Evolutionary conservation across 2,888 invertebrate genomes (phyloP).

Genomic region (Spilosoma lubricipeda): DNA sequence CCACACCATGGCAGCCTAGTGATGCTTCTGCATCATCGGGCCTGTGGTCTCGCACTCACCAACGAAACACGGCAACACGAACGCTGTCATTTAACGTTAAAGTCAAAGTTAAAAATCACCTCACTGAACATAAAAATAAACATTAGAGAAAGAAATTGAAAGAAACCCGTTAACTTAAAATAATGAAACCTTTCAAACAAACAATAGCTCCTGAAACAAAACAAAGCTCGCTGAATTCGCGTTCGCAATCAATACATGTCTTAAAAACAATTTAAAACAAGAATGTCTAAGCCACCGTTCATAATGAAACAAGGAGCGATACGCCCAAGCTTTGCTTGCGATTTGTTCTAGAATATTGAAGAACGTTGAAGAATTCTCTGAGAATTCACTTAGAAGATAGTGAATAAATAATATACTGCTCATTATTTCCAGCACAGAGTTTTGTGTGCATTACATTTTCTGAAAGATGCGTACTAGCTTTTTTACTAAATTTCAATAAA

Average conservation of each 20-base stretch:
- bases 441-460: not conserved
- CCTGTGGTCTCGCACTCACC: no score
- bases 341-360: slow-evolving; percentile 51
- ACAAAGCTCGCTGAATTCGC: slow-evolving; percentile 52
- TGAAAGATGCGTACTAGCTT: no score
- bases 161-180: slow-evolving; percentile 32
- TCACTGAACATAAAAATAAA: slow-evolving; percentile 4
- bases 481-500: no score
- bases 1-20: no score
- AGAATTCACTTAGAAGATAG: not conserved
- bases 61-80: no score
- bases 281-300: slow-evolving; percentile 59
- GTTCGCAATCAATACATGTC: slow-evolving; percentile 72
- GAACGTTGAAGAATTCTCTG: not conserved
- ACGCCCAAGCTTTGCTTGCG: slow-evolving; percentile 62
- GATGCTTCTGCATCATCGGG: no score
- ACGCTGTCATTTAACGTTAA: no score
- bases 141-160: slow-evolving; percentile 3
- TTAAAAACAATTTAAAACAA: slow-evolving; percentile 67
- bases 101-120: not conserved
- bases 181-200: slow-evolving; percentile 35
- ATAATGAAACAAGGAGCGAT: slow-evolving; percentile 64
- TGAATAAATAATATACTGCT: not conserved
- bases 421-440: not conserved
- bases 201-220: slow-evolving; percentile 43